Base-by-base conservation (phyloP, 2,113 vertebrate genomes). In the Dryoscopus gambensis region DNA sequence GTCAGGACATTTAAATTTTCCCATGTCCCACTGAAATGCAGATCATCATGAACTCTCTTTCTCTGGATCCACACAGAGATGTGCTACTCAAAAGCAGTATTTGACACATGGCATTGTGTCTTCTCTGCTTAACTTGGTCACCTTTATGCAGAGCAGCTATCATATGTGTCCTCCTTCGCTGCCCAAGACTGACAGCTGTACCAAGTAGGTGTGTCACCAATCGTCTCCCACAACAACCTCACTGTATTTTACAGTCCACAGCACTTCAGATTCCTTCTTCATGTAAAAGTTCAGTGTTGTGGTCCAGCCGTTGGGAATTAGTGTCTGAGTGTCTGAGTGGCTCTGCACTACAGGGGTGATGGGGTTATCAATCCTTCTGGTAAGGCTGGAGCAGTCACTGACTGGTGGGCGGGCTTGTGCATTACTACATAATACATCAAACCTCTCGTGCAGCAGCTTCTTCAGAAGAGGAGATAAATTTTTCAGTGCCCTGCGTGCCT, bases 361-460 rank as follows among this genome's bases (percentile, higher is more conserved):
- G 39, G 37, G 67, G 71, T 91, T 96, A 77, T 93, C 86, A 93
- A 62, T 88, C 90, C 93, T 93, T 73, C 71, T 86, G 89, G 73
- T 73, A 42, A 60, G 55, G 42, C 70, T 59, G 78, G 50, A 83
- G 82, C 78, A 84, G 89, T 39, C 87, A 65, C 74, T 87, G 68
- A 50, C 83, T 93, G 71, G 82, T 80, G 87, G 68, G 63, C 67
- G 75, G 91, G 57, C 63, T 76, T 70, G 46, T 55, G 55, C 20
- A 13, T 82, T 65, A 22, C 87, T 79, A 52, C 57, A 52, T 55
- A 82, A 88, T 88, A 47, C 90, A 91, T 90, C 90, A 95, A 92
- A 70, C 42, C 82, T 63, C 79, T 3, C 5, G 30, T 59, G 68
- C 0, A 1, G 84, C 75, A 69, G 69, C 65, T 82, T 53, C 84